Evolutionary conservation across 2,888 invertebrate genomes (phyloP).

Genomic region (Cephus pulcher): DNA sequence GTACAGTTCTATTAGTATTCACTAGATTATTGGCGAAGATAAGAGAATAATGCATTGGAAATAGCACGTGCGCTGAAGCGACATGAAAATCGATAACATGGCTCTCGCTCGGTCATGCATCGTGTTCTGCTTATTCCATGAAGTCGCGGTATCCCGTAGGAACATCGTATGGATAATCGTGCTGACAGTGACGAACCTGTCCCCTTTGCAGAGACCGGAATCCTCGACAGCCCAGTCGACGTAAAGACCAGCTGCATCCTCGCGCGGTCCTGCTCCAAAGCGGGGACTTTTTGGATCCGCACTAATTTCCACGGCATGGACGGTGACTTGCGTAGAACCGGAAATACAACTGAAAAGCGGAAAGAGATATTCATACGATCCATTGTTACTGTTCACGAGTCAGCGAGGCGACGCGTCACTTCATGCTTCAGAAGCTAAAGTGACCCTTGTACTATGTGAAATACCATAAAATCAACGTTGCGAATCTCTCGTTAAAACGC

Average conservation of each 20-base stretch:
- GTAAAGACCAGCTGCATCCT: conserved; percentile 75
- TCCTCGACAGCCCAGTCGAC: conserved; percentile 88
- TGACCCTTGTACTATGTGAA: conserved; percentile 4
- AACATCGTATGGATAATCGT: neutral
- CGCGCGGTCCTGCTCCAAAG: conserved; percentile 78
- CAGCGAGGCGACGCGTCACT: neutral
- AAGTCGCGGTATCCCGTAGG: neutral
- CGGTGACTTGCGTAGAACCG: conserved; percentile 67
- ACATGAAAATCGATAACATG: neutral
- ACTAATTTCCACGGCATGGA: conserved; percentile 78
- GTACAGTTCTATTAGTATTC: neutral
- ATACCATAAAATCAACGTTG: neutral
- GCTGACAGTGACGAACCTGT: conserved; percentile 69
- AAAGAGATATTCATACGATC: neutral
- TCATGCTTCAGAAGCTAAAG: conserved; percentile 44
- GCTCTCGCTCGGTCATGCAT: neutral
- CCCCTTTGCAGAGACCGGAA: conserved; percentile 79
- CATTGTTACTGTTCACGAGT: neutral
- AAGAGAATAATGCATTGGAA: neutral
- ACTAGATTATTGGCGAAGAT: neutral
- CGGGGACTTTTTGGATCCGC: conserved; percentile 79
- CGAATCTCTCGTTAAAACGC: neutral
- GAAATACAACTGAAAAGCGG: conserved; percentile 59
- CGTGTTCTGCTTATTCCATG: neutral
- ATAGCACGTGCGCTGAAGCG: neutral